Evolutionary conservation across 2,888 invertebrate genomes (phyloP).

Genomic region (Sarcophaga variegata): DNA sequence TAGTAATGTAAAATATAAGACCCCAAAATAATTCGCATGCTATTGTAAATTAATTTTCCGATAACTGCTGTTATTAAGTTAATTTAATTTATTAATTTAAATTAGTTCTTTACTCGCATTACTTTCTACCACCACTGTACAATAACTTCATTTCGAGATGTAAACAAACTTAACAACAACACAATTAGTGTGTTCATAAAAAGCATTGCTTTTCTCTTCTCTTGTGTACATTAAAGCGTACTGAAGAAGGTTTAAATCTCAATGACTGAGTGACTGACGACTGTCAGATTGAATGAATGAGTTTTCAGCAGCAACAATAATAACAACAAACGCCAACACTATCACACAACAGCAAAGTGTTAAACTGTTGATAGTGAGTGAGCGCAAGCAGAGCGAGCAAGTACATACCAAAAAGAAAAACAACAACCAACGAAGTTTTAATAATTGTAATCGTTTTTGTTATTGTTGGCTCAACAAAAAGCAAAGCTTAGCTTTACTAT

Average conservation of each 20-base stretch:
- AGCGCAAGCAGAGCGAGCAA: constrained; percentile 39
- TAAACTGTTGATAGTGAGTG: constrained; percentile 50
- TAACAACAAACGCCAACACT: constrained; percentile 48
- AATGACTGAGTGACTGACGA: constrained; percentile 22
- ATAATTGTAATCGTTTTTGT: background rate
- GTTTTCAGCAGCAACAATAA: constrained; percentile 24
- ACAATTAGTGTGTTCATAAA: background rate
- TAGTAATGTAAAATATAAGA: too few species aligned
- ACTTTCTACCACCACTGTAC: constrained; percentile 24
- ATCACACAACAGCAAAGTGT: constrained; percentile 45
- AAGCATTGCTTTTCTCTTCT: background rate
- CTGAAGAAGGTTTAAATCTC: constrained; percentile 34
- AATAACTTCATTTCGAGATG: constrained; percentile 35
- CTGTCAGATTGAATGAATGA: constrained; percentile 39
- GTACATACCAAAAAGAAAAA: constrained; percentile 12
- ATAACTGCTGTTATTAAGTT: too few species aligned
- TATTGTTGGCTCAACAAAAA: constrained; percentile 46
- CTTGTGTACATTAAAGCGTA: constrained; percentile 49
- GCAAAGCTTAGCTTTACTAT: constrained; percentile 43
- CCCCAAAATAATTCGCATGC: too few species aligned
- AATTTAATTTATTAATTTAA: too few species aligned
- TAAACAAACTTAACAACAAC: constrained; percentile 11
- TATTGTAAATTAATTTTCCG: too few species aligned
- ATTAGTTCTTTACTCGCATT: background rate
- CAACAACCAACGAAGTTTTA: background rate